These are phyloP conservation scores for Phortica magna DNA, from an alignment of 2,888 invertebrate genomes.

Conservation along the genomic window DNA sequence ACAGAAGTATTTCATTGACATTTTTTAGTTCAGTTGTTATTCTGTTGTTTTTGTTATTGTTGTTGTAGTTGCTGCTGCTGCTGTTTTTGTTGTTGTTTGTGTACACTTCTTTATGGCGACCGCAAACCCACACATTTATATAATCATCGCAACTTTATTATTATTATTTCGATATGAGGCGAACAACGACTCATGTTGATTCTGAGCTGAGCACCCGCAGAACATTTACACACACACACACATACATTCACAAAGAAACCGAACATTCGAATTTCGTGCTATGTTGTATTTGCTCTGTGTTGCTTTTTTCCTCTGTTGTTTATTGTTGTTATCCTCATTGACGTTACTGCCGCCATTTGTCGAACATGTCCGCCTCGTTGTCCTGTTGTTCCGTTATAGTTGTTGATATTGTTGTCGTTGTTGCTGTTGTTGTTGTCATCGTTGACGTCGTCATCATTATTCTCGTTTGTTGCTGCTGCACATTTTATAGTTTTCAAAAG, in stretches of 20 bases:
- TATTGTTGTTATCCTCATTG: conserved; percentile 32
- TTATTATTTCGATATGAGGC: conserved; percentile 59
- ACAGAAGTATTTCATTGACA: conserved; percentile 57
- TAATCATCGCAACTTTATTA: conserved; percentile 71
- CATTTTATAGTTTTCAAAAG: conserved; percentile 73
- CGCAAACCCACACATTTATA: conserved; percentile 49
- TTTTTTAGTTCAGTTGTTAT: conserved; percentile 68
- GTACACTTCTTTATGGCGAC: conserved; percentile 32
- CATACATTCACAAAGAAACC: background rate
- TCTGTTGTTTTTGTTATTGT: conserved; percentile 45
- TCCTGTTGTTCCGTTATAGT: conserved; percentile 36
- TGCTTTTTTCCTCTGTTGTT: background rate
- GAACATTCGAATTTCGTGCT: conserved; percentile 21
- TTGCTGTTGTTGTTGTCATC: conserved; percentile 35
- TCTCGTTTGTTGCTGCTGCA: conserved; percentile 54
- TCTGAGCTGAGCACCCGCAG: background rate
- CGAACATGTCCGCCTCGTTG: conserved; percentile 48
- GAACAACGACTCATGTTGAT: conserved; percentile 14
- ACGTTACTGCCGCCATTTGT: conserved; percentile 2
- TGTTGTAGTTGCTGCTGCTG: conserved; percentile 7
- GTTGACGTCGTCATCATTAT: conserved; percentile 60
- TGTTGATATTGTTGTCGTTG: conserved; percentile 39
- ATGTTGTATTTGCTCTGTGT: no score
- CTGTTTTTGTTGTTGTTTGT: conserved; percentile 14
- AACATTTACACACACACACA: background rate